Evolutionary conservation across 2,113 vertebrate genomes (phyloP), one percentile per base, ranked within the genome.

Genomic region (Cacatua alba): DNA sequence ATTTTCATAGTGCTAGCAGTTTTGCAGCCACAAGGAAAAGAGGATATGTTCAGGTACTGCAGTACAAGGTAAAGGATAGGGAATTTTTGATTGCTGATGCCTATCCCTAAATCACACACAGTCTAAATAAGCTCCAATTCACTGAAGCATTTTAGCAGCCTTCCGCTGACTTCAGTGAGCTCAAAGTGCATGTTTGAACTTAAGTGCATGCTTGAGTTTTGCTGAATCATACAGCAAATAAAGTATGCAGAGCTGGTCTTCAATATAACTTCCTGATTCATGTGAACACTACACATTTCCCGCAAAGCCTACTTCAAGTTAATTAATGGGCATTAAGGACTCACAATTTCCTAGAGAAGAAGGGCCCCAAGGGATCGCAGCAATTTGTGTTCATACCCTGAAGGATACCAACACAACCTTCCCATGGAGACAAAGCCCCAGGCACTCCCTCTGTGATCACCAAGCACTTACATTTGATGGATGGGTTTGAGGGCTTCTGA

Each of bases 151-250:
- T 84, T 85, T 41, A 88, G 77, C 74, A 94, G 70, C 65, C 48
- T 84, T 82, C 53, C 74, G 17, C 29, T 65, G 86, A 84, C 83
- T 82, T 94, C 74, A 17, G 57, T 28, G 77, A 89, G 44, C 70
- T 71, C 62, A 86, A 75, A 86, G 71, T 28, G 28, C 52, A 19
- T 72, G 68, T 82, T 95, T 93, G 86, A 96, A 89, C 62, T 83
- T 44, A 78, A 91, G 65, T 69, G 41, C 49, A 57, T 78, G 70
- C 81, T 89, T 79, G 70, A 92, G 67, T 93, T 95, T 84, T 95
- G 96, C 94, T 96, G 94, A 96, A 91, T 94, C 95, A 92, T 89
- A 64, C 63, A 89, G 93, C 91, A 97, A 92, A 92, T 95, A 84
- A 95, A 89, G 87, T 91, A 94, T 79, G 89, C 91, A 94, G 95